Evolutionary conservation across 2,113 vertebrate species (phyloP).

Genomic region (Montifringilla adamsi): DNA sequence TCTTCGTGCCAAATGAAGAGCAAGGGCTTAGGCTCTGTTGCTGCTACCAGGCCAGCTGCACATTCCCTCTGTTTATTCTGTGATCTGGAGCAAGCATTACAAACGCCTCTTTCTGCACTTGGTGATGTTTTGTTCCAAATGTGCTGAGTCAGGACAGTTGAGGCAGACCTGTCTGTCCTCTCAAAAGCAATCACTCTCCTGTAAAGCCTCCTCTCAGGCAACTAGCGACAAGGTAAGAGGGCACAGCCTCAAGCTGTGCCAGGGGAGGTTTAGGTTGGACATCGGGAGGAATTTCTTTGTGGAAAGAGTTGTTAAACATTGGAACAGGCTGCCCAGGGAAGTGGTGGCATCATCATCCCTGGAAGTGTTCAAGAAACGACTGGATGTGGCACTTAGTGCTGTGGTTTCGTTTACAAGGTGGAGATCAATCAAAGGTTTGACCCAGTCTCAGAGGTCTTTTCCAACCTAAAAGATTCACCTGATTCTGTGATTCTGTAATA

Average conservation of each 20-base stretch:
- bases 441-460: neutral
- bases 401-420: neutral
- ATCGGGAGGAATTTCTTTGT: neutral
- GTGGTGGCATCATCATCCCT: neutral
- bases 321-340: neutral
- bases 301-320: neutral
- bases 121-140: neutral
- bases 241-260: neutral
- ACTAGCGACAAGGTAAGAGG: neutral
- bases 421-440: neutral
- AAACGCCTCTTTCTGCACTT: neutral
- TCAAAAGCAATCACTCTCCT: neutral
- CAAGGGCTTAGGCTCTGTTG: neutral
- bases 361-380: fast-evolving
- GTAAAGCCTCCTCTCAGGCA: neutral
- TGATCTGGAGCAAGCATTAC: neutral
- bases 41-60: neutral
- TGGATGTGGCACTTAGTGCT: neutral
- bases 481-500: neutral
- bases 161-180: neutral
- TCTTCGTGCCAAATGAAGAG: neutral
- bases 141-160: neutral
- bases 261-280: neutral
- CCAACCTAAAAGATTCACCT: neutral
- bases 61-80: neutral